Evolutionary conservation across 2,888 invertebrate species (phyloP).

Genomic region (Drosophila lutescens): DNA sequence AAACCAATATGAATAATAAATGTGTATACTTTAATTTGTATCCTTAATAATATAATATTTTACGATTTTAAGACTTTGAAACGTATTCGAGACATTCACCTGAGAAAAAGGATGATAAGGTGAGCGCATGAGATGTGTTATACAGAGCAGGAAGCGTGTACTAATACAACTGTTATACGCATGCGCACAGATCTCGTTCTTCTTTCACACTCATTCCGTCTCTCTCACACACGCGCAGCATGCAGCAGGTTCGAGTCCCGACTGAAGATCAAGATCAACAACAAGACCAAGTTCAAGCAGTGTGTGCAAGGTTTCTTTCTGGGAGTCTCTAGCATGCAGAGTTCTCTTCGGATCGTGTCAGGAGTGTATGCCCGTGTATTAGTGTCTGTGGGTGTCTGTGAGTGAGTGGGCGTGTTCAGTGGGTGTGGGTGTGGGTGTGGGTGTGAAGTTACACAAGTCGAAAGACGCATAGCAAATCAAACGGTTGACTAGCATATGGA

Average conservation of each 20-base stretch:
- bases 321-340: constrained; percentile 30
- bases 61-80: neutral
- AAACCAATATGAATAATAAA: no score
- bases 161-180: constrained; percentile 19
- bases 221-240: constrained; percentile 23
- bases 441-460: constrained; percentile 46
- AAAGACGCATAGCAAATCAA: constrained; percentile 67
- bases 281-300: constrained; percentile 25
- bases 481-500: constrained; percentile 52
- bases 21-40: no score
- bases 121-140: constrained; percentile 14
- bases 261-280: constrained; percentile 16
- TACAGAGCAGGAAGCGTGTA: constrained; percentile 25
- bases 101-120: neutral
- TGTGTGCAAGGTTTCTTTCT: constrained; percentile 36
- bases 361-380: constrained; percentile 19
- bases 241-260: constrained; percentile 25
- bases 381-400: constrained; percentile 15
- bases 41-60: no score
- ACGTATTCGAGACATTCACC: neutral
- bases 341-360: constrained; percentile 18
- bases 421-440: constrained; percentile 23
- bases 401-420: constrained; percentile 23
- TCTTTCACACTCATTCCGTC: constrained; percentile 3
- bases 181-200: constrained; percentile 28